Base-by-base conservation (phyloP, 2,888 invertebrate genomes). In the Drosophila neutralis region DNA sequence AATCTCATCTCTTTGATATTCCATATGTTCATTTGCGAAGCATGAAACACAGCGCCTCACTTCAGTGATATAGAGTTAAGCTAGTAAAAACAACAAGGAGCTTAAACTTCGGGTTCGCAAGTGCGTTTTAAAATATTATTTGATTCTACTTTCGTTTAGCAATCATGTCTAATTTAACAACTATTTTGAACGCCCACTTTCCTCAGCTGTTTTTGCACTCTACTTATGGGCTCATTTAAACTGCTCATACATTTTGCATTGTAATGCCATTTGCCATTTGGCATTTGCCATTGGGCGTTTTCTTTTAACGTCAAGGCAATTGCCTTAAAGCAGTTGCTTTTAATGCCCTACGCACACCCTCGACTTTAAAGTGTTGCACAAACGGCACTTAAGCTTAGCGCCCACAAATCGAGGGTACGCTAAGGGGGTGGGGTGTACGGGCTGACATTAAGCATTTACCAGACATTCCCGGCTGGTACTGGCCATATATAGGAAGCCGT, bases 351-450 rank as follows among this genome's bases (percentile, higher is more conserved):
- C 38, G 42, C 54, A 60, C 27, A 35, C 31, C 33, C 6, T 24
- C 24, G 35, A 76, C 57, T 82, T 78, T 70, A 83, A 75, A 69
- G 69, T 67, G 58, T 45, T 61, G 58, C 63, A 81, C 59, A 67
- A 52, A 40, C 80, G 69, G 70, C 77, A 79, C 77, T 79, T 75
- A 59, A 75, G 76, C 62, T 69, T 60, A 59, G 56, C 77, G 53
- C 70, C 76, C 80, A 67, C 76, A 70, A 54, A 54, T 59, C 59
- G 38, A 45, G 53, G n/a, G n/a, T 8, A 35, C n/a, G 4, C 15
- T 21, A 10, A 18, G 10, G 18, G 18, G 45, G 33, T 33, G 24
- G 33, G 3, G 5, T 11, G n/a, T 13, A 24, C 35, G 18, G 13
- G 13, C 6, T n/a, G n/a, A 15, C 21, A 45, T 45, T 45, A 54